Evolutionary conservation across 2,888 invertebrate species (phyloP), one percentile per base, ranked within the genome.

Genomic region (Disparrhopalites patrizii): DNA sequence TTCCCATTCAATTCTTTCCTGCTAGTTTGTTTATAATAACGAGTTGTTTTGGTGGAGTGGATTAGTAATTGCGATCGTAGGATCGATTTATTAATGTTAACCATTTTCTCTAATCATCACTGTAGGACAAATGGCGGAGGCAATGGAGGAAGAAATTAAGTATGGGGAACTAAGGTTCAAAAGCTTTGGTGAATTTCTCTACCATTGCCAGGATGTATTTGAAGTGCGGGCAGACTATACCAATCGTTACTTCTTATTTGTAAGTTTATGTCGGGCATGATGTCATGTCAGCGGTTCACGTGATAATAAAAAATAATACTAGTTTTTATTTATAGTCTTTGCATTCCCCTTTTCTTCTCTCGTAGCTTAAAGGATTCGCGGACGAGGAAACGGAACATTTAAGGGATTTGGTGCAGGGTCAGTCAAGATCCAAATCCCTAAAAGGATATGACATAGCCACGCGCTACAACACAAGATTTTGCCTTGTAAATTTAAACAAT

Each of bases 171-270:
- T 56, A 15, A 57, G 64, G 10, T 64, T 64, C 27, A 56, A 50
- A n/a, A 47, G 20, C 7, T 57, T 64, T 25, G 64, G 64, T 1
- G 64, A 56, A 4, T 57, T 64, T n/a, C 25, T 64, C 1, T 64
- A 33, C 13, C 64, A 64, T 33, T 64, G 64, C 28, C 56, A 64
- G 25, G 64, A 64, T n/a, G 28, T 64, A 8, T 13, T 64, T 13
- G 40, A 31, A 15, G 47, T 64, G 2, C 40, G 43, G 13, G 27
- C 50, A 3, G 64, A 64, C 33, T 28, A 38, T 4, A 8, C 7
- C 8, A 30, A 40, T 13, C 47, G 56, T 10, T 33, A 57, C 25
- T 57, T 57, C 27, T 30, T 64, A 33, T 64, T 56, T 33, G 64
- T 64, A 33, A 57, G 64, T 43, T n/a, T n/a, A n/a, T n/a, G n/a